These are phyloP conservation scores for Phrixothrix hirtus DNA, from an alignment of 2,888 invertebrate species.

Conservation along the genomic window DNA sequence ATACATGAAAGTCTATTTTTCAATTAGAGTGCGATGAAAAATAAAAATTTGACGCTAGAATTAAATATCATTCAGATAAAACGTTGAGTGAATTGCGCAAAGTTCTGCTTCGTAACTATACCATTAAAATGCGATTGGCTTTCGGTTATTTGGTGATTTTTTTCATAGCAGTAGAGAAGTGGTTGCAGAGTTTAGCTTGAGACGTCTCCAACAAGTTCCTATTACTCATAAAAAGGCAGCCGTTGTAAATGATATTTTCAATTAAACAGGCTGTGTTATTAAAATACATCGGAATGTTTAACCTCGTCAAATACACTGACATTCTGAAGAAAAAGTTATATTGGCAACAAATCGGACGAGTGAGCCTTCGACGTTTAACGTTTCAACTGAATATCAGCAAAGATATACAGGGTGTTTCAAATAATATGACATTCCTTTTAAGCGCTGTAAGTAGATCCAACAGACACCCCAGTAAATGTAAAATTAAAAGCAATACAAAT, in stretches of 20 bases:
- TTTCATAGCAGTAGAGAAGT: slow-evolving; percentile 11
- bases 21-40: no score
- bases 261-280: no score
- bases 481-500: no score
- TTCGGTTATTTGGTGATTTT: slow-evolving; percentile 12
- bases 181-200: slow-evolving; percentile 10
- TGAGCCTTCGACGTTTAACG: neutral
- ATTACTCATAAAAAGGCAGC: slow-evolving; percentile 9
- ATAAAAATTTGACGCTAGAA: no score
- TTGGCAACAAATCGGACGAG: neutral
- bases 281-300: slow-evolving; percentile 8
- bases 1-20: no score
- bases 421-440: no score
- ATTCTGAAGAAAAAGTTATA: neutral
- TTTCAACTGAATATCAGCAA: slow-evolving; percentile 1
- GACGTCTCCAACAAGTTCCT: slow-evolving; percentile 5
- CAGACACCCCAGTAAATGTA: no score
- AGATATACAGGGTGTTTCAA: no score
- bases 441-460: no score
- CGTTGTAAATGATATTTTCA: slow-evolving; percentile 6
- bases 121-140: slow-evolving; percentile 7
- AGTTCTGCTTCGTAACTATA: neutral
- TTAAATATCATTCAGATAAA: no score
- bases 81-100: no score
- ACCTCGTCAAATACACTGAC: slow-evolving; percentile 8